Evolutionary conservation across 2,797 vertebrate species (phyloP).

Genomic region (Poecilia wingei): DNA sequence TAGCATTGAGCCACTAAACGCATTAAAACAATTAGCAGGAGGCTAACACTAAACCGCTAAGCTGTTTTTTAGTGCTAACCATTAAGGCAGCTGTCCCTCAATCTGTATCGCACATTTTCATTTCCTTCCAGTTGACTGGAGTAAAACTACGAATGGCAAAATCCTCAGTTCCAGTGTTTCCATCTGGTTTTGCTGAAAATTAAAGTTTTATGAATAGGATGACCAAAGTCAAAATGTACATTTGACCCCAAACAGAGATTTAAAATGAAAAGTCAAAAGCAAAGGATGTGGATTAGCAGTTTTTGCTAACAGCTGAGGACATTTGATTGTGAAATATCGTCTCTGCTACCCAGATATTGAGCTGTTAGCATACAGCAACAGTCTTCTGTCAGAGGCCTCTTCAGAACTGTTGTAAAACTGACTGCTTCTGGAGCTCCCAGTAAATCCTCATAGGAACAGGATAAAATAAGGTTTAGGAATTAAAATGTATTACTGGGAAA

Average conservation of each 20-base stretch:
- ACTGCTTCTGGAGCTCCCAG: neutral
- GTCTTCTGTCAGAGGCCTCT: neutral
- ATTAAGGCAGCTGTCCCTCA: no score
- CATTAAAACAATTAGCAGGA: no score
- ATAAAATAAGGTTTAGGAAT: neutral
- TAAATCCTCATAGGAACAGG: neutral
- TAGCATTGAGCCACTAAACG: no score
- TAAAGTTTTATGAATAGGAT: no score
- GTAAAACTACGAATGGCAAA: no score
- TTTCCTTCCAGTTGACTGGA: no score
- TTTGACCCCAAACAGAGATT: neutral
- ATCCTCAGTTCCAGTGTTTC: no score
- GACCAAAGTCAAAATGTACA: no score
- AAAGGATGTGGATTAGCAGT: neutral
- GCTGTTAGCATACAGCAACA: neutral
- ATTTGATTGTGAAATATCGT: neutral
- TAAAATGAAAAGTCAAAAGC: neutral
- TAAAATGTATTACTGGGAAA: neutral
- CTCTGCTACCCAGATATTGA: neutral
- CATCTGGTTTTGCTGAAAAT: no score
- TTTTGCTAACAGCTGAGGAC: neutral
- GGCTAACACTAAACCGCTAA: no score
- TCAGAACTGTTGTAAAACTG: neutral
- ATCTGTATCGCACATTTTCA: no score
- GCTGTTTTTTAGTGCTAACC: no score